Evolutionary conservation across 2,797 vertebrate genomes (phyloP), one percentile per base, ranked within the genome.

Genomic region (Balearica regulorum): DNA sequence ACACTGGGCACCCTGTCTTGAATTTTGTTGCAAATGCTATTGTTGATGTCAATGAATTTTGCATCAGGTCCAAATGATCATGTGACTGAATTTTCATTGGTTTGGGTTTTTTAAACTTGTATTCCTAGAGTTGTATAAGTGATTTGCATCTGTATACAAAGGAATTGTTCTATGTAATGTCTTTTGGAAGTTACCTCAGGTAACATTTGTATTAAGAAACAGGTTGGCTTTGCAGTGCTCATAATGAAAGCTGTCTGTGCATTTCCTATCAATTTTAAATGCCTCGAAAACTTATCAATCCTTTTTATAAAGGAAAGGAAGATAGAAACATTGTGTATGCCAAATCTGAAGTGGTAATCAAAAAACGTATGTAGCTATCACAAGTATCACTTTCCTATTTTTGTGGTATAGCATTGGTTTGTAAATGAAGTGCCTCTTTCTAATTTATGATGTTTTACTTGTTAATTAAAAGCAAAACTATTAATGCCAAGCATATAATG

Each of bases 21-120:
- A 65, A 11, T 60, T 68, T 28, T 25, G 16, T 48, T 69, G 51
- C 3, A 55, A 55, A 57, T 44, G 21, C 6, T 60, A 0, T 16
- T 66, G 64, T 48, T 46, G 60, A 18, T 62, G 12, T 58, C 11
- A 25, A 0, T 44, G 43, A 72, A 41, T 76, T 85, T 83, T 92
- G 49, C 20, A 53, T 73, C 28, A 4, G 14, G 8, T 77, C 2
- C 0, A 49, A 43, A 15, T 22, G 35, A 18, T 17, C 6, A 1
- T 9, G 26, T 57, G n/a, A 20, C 5, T 83, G 69, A 46, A 13
- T 90, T 95, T 78, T 65, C 20, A 26, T 57, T 64, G 55, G 24
- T 19, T 64, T 78, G 46, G 10, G 2, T 21, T 43, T 73, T 77
- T 60, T 12, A 26, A 66, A 21, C 0, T 2, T 43, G 0, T 7